Percentiles rank a stretch among this genome's conserved stretches.
Evolutionary conservation across 2,888 invertebrate genomes (phyloP).

Genomic region (Salpingus planirostris): DNA sequence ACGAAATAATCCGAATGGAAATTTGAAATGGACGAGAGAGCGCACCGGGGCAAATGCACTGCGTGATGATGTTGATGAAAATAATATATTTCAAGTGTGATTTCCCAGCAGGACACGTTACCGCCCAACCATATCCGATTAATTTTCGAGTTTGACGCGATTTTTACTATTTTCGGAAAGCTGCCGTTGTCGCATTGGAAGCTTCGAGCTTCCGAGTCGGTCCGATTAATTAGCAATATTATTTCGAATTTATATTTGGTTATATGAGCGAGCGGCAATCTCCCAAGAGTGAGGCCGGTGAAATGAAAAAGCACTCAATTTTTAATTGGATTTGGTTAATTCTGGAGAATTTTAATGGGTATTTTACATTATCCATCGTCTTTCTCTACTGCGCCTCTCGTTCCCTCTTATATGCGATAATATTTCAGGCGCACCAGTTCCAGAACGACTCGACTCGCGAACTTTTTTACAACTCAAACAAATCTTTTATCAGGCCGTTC

Average conservation of each 20-base stretch:
- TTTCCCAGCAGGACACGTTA: slow-evolving; percentile 10
- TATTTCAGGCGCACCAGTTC: too few species aligned
- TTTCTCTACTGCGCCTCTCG: too few species aligned
- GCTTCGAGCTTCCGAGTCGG: slow-evolving; percentile 31
- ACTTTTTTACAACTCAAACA: slow-evolving; percentile 40
- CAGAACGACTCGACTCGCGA: slow-evolving; percentile 31
- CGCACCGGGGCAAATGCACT: slow-evolving; percentile 23
- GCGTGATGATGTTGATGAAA: too few species aligned
- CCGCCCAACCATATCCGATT: too few species aligned
- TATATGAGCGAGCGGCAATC: too few species aligned
- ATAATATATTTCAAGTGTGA: slow-evolving; percentile 16
- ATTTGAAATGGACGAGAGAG: slow-evolving; percentile 22
- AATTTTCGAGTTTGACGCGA: too few species aligned
- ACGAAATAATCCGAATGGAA: slow-evolving; percentile 15
- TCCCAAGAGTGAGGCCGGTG: slow-evolving; percentile 28
- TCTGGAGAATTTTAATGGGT: slow-evolving; percentile 44
- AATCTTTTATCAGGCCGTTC: slow-evolving; percentile 38
- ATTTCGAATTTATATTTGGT: slow-evolving; percentile 34
- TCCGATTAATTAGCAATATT: slow-evolving; percentile 34
- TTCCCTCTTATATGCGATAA: too few species aligned
- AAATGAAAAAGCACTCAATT: slow-evolving; percentile 47
- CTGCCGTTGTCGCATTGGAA: slow-evolving; percentile 20
- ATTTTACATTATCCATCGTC: slow-evolving; percentile 40
- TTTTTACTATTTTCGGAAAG: slow-evolving; percentile 15
- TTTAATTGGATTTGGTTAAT: slow-evolving; percentile 46